A percentile compares a stretch with the other conserved stretches of the same genome.
Evolutionary conservation across 2,888 invertebrate genomes (phyloP).

Genomic region (Apotomis turbidana): DNA sequence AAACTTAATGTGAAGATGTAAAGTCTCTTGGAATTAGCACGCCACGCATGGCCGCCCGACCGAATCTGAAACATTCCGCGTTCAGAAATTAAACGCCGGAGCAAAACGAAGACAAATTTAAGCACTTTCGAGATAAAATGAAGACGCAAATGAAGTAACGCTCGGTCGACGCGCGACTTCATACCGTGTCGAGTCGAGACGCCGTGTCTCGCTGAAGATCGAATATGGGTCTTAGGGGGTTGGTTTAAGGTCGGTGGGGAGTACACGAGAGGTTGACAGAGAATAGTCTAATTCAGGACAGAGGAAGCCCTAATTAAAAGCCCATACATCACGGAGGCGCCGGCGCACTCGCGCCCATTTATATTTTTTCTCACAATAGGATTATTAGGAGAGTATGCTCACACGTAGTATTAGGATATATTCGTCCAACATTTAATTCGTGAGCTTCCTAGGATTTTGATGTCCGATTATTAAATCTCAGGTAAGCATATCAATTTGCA

Average conservation of each 20-base stretch:
- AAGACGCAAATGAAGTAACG: conserved; percentile 40
- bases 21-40: conserved; percentile 15
- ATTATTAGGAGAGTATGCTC: not conserved
- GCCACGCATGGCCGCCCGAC: conserved; percentile 18
- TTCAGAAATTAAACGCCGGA: conserved; percentile 25
- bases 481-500: no score
- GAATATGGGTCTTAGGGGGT: not conserved
- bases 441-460: no score
- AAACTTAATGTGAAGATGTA: conserved; percentile 5
- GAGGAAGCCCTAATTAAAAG: conserved; percentile 81
- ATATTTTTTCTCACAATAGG: conserved; percentile 20
- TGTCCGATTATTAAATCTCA: no score
- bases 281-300: conserved; percentile 38
- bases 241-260: not conserved
- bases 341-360: conserved; percentile 35
- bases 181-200: conserved; percentile 11
- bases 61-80: conserved; percentile 8
- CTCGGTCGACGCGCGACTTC: conserved; percentile 41
- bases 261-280: not conserved
- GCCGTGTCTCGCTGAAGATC: not conserved
- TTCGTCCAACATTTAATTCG: no score
- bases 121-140: conserved; percentile 34
- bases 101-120: conserved; percentile 31
- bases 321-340: conserved; percentile 71
- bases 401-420: not conserved